phyloP scores from a whole-genome alignment of 1,140 invertebrate genomes.

The Cardiocondyla obscurior region DNA sequence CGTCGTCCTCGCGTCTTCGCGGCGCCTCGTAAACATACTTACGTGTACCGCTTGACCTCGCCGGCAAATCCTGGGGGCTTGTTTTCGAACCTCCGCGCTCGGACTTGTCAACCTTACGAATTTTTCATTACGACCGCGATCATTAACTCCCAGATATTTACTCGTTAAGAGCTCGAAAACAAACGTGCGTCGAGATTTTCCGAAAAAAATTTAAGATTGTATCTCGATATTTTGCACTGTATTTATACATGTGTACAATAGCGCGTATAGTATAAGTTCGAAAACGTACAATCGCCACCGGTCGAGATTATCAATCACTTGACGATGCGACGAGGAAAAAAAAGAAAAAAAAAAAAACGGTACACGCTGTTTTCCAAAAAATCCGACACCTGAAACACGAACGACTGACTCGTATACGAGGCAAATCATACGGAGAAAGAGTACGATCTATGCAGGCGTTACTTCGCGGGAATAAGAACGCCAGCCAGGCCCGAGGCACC shows the following conservation, averaged over 20 bases:
- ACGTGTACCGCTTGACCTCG: background rate
- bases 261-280: too few species aligned
- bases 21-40: conserved; percentile 29
- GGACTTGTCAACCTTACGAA: conserved; percentile 2
- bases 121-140: background rate
- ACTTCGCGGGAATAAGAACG: background rate
- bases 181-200: background rate
- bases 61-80: background rate
- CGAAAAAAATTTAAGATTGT: background rate
- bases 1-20: conserved; percentile 27
- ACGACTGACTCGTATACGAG: conserved; percentile 38
- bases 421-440: background rate
- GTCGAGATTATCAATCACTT: background rate
- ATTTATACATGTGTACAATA: background rate
- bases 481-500: background rate
- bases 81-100: background rate
- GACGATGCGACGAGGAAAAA: background rate
- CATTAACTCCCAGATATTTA: conserved; percentile 22
- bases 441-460: conserved; percentile 10
- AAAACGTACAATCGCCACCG: too few species aligned
- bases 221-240: background rate
- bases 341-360: background rate
- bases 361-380: background rate
- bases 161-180: background rate
- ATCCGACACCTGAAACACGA: conserved; percentile 5